These are phyloP conservation scores for Lycocerus yunnanus DNA, from an alignment of 2,888 invertebrate species.

Conservation along the genomic window DNA sequence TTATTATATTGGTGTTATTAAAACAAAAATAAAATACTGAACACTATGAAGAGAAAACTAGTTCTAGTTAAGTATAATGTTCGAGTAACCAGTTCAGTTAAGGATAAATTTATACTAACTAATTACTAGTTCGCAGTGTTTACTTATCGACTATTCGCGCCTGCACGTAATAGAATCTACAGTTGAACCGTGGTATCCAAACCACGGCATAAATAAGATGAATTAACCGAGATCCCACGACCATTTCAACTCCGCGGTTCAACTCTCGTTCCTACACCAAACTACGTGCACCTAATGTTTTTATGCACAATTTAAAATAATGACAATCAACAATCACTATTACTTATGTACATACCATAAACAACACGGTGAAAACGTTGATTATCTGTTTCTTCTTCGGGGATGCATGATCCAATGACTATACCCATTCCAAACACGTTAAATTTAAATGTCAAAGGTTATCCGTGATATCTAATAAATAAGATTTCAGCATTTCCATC, in stretches of 20 bases:
- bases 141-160: too few species aligned
- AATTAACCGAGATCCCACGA: too few species aligned
- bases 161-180: neutral
- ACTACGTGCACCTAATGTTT: neutral
- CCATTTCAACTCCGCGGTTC: too few species aligned
- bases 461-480: conserved; percentile 33
- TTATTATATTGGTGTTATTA: too few species aligned
- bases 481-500: neutral
- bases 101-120: too few species aligned
- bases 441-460: conserved; percentile 47
- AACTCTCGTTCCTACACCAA: neutral
- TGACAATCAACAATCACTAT: neutral
- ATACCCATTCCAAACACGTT: conserved; percentile 63
- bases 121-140: too few species aligned
- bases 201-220: neutral
- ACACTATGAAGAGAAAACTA: too few species aligned
- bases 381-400: conserved; percentile 64
- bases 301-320: neutral
- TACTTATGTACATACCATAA: conserved; percentile 50
- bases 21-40: too few species aligned
- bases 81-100: too few species aligned
- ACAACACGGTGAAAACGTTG: conserved; percentile 54
- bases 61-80: too few species aligned
- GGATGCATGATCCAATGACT: conserved; percentile 74
- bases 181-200: neutral